phyloP scores from a whole-genome alignment of 2,888 invertebrate genomes.

The Andrena chrysosceles region DNA sequence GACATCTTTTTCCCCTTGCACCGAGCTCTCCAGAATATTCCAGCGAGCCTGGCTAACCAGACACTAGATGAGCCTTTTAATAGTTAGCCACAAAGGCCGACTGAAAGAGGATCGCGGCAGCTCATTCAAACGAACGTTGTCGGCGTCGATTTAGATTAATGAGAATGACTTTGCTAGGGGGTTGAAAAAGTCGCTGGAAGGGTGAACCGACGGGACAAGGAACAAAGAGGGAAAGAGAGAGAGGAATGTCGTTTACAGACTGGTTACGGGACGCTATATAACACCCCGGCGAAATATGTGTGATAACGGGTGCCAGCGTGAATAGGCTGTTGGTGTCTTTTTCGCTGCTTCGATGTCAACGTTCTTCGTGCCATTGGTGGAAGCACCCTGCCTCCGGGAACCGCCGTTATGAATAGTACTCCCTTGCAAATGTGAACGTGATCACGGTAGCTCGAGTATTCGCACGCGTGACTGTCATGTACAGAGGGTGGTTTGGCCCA shows the following conservation, averaged over 20 bases:
- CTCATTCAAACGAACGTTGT: slow-evolving; percentile 58
- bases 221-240: slow-evolving; percentile 22
- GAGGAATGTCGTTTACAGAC: slow-evolving; percentile 44
- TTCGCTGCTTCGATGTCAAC: slow-evolving; percentile 60
- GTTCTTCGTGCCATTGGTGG: slow-evolving; percentile 39
- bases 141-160: slow-evolving; percentile 71
- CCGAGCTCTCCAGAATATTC: slow-evolving; percentile 14
- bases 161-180: slow-evolving; percentile 54
- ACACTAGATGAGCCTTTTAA: slow-evolving; percentile 55
- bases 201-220: slow-evolving; percentile 21
- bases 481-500: background rate
- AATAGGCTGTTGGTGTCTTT: slow-evolving; percentile 64
- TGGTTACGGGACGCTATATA: slow-evolving; percentile 47
- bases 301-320: slow-evolving; percentile 59
- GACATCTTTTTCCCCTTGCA: background rate
- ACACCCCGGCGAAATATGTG: slow-evolving; percentile 53
- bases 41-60: slow-evolving; percentile 29
- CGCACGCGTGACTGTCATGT: slow-evolving; percentile 42
- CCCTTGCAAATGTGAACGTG: slow-evolving; percentile 45
- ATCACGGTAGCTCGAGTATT: slow-evolving; percentile 39
- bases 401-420: slow-evolving; percentile 62
- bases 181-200: slow-evolving; percentile 38
- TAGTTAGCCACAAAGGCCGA: slow-evolving; percentile 54
- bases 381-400: slow-evolving; percentile 49
- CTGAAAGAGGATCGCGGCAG: slow-evolving; percentile 53